A percentile compares a stretch with the other conserved stretches of the same genome.
Conservation (phyloP, 1,140 invertebrate species). For the Drosophila burlai region DNA sequence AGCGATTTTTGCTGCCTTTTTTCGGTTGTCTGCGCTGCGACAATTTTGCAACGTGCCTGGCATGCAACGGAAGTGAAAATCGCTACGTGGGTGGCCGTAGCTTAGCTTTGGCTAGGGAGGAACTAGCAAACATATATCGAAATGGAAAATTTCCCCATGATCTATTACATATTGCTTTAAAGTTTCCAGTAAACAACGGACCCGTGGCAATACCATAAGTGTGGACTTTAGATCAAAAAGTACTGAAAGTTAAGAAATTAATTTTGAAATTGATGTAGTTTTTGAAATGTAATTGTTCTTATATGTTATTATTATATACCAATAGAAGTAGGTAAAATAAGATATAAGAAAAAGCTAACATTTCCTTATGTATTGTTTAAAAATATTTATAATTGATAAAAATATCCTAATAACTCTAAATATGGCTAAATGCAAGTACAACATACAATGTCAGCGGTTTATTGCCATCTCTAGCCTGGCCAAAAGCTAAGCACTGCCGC, state of each 20-base stretch:
- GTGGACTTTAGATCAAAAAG: no score
- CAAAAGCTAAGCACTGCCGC: conserved; percentile 36
- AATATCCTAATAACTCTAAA: not conserved
- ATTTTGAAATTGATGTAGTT: no score
- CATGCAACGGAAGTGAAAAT: conserved; percentile 76
- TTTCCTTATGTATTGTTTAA: no score
- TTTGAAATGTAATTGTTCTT: no score
- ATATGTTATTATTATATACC: no score
- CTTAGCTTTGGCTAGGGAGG: conserved; percentile 19
- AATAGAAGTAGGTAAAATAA: no score
- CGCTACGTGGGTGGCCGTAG: conserved; percentile 67
- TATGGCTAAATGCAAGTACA: not conserved
- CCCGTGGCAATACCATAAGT: no score
- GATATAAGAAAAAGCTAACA: no score
- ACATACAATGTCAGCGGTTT: no score
- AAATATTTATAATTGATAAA: no score
- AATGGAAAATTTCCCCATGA: not conserved
- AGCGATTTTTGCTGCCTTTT: conserved; percentile 40
- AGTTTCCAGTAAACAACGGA: not conserved
- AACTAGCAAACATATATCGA: not conserved
- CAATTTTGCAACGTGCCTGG: conserved; percentile 82
- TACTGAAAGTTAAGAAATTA: no score
- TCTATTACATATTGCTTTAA: not conserved
- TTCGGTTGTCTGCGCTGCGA: conserved; percentile 61
- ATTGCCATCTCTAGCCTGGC: conserved; percentile 14